Evolutionary conservation across 1,140 invertebrate genomes (phyloP).

Genomic region (Gryllus bimaculatus): DNA sequence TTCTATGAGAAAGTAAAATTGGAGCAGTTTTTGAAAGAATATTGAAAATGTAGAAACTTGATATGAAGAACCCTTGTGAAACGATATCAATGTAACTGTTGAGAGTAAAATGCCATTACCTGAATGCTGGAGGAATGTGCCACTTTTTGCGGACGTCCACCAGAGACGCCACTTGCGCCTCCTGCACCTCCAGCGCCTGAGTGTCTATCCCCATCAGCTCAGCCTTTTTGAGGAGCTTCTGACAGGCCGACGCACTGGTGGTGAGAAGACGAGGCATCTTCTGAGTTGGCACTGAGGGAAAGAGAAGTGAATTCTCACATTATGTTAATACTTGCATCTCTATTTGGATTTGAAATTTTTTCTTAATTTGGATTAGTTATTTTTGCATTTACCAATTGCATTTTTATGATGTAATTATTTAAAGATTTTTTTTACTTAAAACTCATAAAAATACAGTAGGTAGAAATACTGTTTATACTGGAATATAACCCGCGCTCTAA

Average conservation of each 20-base stretch:
- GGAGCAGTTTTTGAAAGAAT: too few species aligned
- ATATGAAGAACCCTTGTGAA: background rate
- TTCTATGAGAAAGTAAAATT: too few species aligned
- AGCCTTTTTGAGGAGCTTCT: constrained; percentile 73
- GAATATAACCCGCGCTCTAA: too few species aligned
- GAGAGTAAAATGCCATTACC: constrained; percentile 23
- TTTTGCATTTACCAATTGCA: too few species aligned
- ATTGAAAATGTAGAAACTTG: too few species aligned
- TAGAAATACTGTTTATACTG: too few species aligned
- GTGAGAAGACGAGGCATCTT: constrained; percentile 86
- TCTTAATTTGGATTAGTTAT: too few species aligned
- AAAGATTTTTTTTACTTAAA: too few species aligned
- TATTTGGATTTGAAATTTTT: too few species aligned
- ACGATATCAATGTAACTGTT: background rate
- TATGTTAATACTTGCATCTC: too few species aligned
- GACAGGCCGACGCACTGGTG: constrained; percentile 81
- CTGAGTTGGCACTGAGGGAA: constrained; percentile 69
- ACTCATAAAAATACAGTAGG: too few species aligned
- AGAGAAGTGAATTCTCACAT: background rate
- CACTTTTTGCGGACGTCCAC: constrained; percentile 84
- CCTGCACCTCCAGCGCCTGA: constrained; percentile 63
- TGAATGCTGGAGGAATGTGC: constrained; percentile 81
- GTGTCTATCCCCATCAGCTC: constrained; percentile 83
- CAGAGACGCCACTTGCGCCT: constrained; percentile 65
- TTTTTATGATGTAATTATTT: too few species aligned